Percentiles rank a stretch among this genome's conserved stretches.
These are phyloP conservation scores for Sialia sialis DNA, from an alignment of 2,113 vertebrate genomes.

Conservation along the genomic window DNA sequence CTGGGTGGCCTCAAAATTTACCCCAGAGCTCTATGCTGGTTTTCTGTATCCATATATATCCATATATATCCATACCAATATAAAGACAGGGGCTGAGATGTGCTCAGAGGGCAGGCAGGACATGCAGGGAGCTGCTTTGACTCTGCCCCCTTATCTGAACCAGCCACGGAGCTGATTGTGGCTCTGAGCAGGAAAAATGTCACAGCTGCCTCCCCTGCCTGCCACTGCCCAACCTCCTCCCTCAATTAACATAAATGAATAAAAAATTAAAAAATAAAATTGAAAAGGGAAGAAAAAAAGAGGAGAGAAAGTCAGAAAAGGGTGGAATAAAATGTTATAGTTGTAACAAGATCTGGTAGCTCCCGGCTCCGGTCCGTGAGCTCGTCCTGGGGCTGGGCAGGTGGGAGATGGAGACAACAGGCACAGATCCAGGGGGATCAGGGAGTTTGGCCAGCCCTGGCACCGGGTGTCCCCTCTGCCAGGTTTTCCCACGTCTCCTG, in stretches of 20 bases:
- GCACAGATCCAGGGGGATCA: fast-evolving
- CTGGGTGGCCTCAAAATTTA: neutral
- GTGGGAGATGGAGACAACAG: neutral
- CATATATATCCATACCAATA: neutral
- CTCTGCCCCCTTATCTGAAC: neutral
- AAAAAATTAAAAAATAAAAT: fast-evolving
- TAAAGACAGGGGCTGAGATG: neutral
- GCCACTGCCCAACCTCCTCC: neutral
- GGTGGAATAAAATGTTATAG: neutral
- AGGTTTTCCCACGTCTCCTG: neutral
- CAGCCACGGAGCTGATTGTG: neutral
- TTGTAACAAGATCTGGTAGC: neutral
- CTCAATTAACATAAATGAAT: slow-evolving; percentile 26
- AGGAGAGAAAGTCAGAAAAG: neutral
- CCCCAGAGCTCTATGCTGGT: neutral
- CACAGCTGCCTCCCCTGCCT: neutral
- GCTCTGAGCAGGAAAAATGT: slow-evolving; percentile 30
- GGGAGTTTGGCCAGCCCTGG: neutral
- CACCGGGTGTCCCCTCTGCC: neutral
- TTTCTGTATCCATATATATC: neutral
- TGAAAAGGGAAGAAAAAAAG: neutral
- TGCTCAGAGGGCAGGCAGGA: neutral
- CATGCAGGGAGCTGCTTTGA: neutral
- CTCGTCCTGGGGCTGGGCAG: fast-evolving
- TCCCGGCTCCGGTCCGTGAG: fast-evolving